Base-by-base conservation (phyloP, 1,140 invertebrate species). In the Atta colombica region DNA sequence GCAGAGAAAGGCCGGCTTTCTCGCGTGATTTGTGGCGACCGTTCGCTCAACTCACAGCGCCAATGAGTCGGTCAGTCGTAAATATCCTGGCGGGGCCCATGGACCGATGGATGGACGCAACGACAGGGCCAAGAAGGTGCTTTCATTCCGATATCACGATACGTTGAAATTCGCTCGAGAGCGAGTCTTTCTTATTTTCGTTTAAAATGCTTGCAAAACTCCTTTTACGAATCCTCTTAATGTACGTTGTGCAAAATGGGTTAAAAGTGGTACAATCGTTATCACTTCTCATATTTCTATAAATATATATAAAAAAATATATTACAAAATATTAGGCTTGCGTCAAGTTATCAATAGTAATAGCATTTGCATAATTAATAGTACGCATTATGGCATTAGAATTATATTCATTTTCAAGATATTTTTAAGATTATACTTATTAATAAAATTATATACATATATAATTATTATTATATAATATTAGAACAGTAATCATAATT, bases 61-160 rank as follows among this genome's bases (percentile, higher is more conserved):
- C 94, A 95, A 95, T 95, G 94, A 95, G 92, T 95, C 93, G 94
- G 94, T 94, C 94, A 95, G 94, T 95, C 94, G 94, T 95, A 95
- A 95, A 95, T 95, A 95, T 95, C 92, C 92, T 86, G 84, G 88
- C 85, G 88, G 88, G 91, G 87, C 78, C 77, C 88, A 90, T 81
- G 89, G 91, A 92, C 87, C 82, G 92, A 93, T 91, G 92, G 89
- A 92, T 86, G 84, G 86, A 91, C 88, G 86, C 74, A 71, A 51
- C 60, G 66, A 86, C 77, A 60, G 31, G 45, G 21, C 85, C 78
- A 78, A 86, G 58, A 49, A 86, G 75, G 65, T 21, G 35, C 65
- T 68, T 87, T 21, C 89, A 77, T 82, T 77, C 71, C 81, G 39
- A 49, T 86, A 74, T 82, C 69, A 25, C 39, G 35, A 77, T 55